These are phyloP conservation scores for Gadus macrocephalus DNA, from an alignment of 2,113 vertebrate species.

Conservation along the genomic window DNA sequence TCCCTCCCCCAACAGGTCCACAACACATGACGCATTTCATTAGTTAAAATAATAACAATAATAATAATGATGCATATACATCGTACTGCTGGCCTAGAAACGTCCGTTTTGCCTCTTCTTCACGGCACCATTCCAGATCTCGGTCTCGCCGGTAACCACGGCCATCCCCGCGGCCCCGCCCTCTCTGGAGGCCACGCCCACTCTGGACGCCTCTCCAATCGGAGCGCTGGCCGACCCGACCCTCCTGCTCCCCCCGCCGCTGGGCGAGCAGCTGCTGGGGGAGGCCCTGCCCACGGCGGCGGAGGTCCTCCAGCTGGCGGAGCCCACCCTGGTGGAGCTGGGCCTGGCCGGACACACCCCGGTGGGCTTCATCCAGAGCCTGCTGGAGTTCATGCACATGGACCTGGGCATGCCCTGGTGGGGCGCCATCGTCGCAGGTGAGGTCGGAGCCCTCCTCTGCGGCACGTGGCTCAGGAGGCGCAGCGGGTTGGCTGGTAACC, in stretches of 20 bases:
- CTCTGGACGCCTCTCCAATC: constrained; percentile 17
- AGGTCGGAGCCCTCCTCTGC: constrained; percentile 16
- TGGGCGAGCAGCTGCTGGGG: constrained; percentile 55
- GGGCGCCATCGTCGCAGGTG: constrained; percentile 84
- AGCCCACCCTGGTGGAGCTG: constrained; percentile 75
- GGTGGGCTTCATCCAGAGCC: constrained; percentile 81
- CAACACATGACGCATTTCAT: background rate
- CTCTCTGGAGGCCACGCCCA: background rate
- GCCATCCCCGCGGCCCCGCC: background rate
- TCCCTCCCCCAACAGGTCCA: constrained; percentile 58
- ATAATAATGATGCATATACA: background rate
- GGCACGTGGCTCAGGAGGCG: too few relatives aligned
- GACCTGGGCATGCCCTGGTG: constrained; percentile 85
- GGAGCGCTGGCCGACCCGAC: constrained; percentile 35
- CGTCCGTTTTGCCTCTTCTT: background rate
- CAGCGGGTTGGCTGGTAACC: too few relatives aligned
- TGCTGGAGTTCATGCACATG: constrained; percentile 80
- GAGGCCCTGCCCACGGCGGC: constrained; percentile 52
- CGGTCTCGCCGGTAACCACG: constrained; percentile 14
- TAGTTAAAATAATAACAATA: background rate
- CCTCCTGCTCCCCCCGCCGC: constrained; percentile 39
- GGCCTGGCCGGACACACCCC: constrained; percentile 77
- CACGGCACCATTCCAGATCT: constrained; percentile 20
- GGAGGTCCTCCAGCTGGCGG: constrained; percentile 65
- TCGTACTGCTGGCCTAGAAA: too few relatives aligned